Conservation (phyloP, 2,113 vertebrate species). For the Marmota flaviventris region DNA sequence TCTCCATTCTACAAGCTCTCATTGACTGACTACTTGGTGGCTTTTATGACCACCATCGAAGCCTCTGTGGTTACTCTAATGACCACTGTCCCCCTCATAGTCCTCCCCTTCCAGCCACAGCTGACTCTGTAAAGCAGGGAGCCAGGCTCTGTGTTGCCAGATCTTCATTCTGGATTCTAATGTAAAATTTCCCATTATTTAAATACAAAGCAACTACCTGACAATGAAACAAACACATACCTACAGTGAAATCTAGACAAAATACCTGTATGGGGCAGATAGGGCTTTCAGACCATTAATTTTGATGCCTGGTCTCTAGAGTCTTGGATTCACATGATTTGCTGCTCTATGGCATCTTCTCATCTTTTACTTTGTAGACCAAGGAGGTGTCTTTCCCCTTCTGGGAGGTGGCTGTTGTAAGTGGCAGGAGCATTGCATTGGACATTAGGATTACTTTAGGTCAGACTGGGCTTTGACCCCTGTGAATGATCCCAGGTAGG, state of each 20-base stretch:
- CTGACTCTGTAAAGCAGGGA: background rate
- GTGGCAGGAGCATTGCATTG: background rate
- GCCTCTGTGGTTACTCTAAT: background rate
- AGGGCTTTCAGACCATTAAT: accelerated
- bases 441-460: background rate
- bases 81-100: accelerated
- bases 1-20: background rate
- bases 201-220: background rate
- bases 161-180: background rate
- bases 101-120: background rate
- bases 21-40: background rate
- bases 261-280: accelerated
- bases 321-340: background rate
- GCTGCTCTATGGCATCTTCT: background rate
- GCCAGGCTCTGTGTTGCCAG: background rate
- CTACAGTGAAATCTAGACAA: background rate
- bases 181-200: background rate
- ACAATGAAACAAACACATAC: background rate
- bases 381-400: background rate
- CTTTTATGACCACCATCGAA: background rate
- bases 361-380: background rate
- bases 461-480: background rate
- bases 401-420: background rate
- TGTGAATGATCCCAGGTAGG: background rate
- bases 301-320: background rate